phyloP scores from a whole-genome alignment of 2,888 invertebrate species.

The Drosophila meridionalis region DNA sequence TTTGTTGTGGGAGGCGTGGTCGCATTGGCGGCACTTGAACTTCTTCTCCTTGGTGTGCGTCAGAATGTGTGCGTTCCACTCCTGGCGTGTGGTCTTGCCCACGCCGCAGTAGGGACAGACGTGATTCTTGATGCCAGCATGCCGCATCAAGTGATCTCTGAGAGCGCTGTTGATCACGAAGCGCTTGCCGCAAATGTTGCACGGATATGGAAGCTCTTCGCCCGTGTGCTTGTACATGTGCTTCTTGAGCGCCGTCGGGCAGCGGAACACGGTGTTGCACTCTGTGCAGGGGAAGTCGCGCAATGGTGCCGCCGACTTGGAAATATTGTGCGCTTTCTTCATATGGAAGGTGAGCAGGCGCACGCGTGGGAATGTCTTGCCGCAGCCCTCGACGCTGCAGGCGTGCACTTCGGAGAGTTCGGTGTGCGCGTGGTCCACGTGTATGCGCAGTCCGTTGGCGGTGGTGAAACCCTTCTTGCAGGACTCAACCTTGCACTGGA shows the following conservation, averaged over 20 bases:
- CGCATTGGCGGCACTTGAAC: conserved; percentile 82
- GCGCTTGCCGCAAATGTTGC: conserved; percentile 82
- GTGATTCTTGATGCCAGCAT: conserved; percentile 84
- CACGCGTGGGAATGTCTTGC: conserved; percentile 78
- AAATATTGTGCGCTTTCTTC: conserved; percentile 76
- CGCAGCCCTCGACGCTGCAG: conserved; percentile 81
- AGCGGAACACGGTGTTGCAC: conserved; percentile 83
- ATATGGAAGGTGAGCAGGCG: conserved; percentile 82
- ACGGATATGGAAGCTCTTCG: conserved; percentile 82
- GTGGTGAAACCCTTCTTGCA: conserved; percentile 83
- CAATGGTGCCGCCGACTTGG: conserved; percentile 74
- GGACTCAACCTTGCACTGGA: conserved; percentile 80
- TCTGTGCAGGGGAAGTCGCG: conserved; percentile 82
- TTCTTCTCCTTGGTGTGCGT: conserved; percentile 83
- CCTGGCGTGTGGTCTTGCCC: conserved; percentile 83
- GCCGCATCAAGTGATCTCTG: conserved; percentile 83
- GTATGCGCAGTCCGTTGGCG: conserved; percentile 78
- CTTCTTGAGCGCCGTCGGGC: conserved; percentile 83
- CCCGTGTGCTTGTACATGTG: conserved; percentile 84
- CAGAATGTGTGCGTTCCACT: conserved; percentile 83
- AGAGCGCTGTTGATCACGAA: conserved; percentile 83
- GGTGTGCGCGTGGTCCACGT: conserved; percentile 81
- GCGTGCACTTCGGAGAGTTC: conserved; percentile 79
- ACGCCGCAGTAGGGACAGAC: conserved; percentile 84
- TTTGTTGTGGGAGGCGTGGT: conserved; percentile 82